A percentile compares a stretch with the other conserved stretches of the same genome.
Conservation (phyloP, 1,140 invertebrate species). For the Euglossa dilemma region DNA sequence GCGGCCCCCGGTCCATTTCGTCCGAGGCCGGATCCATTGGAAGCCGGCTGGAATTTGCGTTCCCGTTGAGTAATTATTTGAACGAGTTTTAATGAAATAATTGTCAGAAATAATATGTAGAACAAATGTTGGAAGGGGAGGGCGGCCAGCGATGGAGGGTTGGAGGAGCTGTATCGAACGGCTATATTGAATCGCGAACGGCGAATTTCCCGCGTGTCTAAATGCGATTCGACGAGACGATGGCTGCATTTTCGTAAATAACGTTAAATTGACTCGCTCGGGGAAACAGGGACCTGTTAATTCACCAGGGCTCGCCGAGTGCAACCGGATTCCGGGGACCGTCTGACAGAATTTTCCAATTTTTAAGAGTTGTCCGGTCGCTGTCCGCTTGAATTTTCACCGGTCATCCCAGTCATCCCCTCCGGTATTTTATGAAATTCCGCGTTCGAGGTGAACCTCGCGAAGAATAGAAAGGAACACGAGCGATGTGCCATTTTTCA, state of each 20-base stretch:
- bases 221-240: constrained; percentile 4
- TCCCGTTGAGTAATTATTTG: constrained; percentile 36
- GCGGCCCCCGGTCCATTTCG: background rate
- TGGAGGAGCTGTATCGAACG: background rate
- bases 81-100: constrained; percentile 46
- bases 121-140: constrained; percentile 8
- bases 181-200: constrained; percentile 10
- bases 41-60: constrained; percentile 16
- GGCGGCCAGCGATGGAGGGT: no score
- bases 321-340: no score
- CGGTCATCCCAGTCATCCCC: no score
- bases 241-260: background rate
- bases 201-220: constrained; percentile 4
- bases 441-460: no score
- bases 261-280: background rate
- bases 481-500: no score
- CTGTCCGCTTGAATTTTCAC: no score
- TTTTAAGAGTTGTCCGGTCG: no score
- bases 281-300: no score
- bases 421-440: no score
- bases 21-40: background rate
- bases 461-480: no score
- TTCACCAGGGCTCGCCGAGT: no score
- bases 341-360: no score
- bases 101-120: constrained; percentile 47